Conservation (phyloP, 2,113 vertebrate genomes). For the Ceyx cyanopectus region DNA sequence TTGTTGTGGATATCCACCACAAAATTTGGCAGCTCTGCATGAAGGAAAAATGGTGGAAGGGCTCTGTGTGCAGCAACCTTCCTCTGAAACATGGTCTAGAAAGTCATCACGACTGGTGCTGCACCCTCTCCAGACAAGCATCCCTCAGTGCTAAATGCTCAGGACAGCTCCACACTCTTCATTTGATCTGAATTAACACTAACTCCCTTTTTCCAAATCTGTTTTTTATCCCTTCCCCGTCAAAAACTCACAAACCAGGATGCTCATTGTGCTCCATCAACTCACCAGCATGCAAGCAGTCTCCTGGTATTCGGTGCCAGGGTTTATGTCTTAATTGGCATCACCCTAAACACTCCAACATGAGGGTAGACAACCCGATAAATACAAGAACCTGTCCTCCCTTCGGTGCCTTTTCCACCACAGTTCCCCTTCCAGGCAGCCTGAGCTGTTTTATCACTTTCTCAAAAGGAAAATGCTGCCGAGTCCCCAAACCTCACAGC, state of each 20-base stretch:
- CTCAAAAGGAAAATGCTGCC: not conserved
- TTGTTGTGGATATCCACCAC: not conserved
- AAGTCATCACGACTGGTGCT: not conserved
- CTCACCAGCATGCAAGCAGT: fast-evolving
- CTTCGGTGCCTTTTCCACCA: not conserved
- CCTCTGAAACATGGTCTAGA: not conserved
- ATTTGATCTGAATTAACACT: not conserved
- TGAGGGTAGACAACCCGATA: not conserved
- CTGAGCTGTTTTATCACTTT: conserved; percentile 31
- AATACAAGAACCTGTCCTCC: not conserved
- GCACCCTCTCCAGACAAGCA: not conserved
- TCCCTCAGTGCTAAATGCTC: not conserved
- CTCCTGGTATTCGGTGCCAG: not conserved
- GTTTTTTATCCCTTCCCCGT: not conserved
- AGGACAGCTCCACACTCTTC: not conserved
- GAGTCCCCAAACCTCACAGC: conserved; percentile 50
- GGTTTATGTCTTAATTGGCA: conserved; percentile 21
- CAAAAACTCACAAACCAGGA: not conserved
- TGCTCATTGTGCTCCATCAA: fast-evolving
- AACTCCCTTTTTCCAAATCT: not conserved
- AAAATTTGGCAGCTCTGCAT: not conserved
- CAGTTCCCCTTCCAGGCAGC: not conserved
- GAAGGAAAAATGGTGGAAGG: not conserved
- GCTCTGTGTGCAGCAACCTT: fast-evolving
- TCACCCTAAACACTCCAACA: conserved; percentile 3